Evolutionary conservation across 2,113 vertebrate species (phyloP).

Genomic region (Toxostoma redivivum): DNA sequence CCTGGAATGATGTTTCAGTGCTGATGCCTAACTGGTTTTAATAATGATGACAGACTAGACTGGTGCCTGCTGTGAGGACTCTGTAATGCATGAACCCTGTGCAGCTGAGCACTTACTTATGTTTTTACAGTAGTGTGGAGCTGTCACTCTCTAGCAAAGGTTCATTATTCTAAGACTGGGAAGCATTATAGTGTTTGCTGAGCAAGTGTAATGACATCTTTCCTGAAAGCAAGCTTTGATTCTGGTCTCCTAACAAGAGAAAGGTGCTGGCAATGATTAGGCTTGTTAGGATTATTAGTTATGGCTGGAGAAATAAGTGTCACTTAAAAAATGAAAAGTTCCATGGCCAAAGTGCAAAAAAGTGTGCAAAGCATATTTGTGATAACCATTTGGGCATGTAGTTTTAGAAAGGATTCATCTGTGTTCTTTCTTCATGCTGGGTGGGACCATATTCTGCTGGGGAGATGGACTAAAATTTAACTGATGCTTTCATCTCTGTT

Average conservation of each 20-base stretch:
- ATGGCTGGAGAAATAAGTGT: background rate
- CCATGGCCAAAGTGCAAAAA: background rate
- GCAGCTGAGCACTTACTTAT: background rate
- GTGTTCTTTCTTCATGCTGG: background rate
- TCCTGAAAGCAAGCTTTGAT: background rate
- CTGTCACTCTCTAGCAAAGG: background rate
- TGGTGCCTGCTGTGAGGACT: constrained; percentile 33
- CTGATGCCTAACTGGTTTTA: constrained; percentile 50
- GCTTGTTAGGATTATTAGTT: background rate
- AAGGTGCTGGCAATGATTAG: background rate
- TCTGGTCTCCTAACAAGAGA: background rate
- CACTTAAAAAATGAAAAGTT: background rate
- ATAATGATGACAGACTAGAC: constrained; percentile 24
- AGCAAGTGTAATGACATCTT: background rate
- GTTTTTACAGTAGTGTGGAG: background rate
- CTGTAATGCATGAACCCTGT: background rate
- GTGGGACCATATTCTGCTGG: background rate
- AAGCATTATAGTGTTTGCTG: background rate
- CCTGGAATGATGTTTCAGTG: constrained; percentile 25
- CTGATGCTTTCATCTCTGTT: constrained; percentile 37
- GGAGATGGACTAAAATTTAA: background rate
- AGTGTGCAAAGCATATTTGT: background rate
- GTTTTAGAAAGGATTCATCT: background rate
- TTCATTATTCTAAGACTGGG: background rate
- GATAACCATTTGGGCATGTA: background rate